phyloP scores from a whole-genome alignment of 2,113 vertebrate genomes.

The Channa maculata region DNA sequence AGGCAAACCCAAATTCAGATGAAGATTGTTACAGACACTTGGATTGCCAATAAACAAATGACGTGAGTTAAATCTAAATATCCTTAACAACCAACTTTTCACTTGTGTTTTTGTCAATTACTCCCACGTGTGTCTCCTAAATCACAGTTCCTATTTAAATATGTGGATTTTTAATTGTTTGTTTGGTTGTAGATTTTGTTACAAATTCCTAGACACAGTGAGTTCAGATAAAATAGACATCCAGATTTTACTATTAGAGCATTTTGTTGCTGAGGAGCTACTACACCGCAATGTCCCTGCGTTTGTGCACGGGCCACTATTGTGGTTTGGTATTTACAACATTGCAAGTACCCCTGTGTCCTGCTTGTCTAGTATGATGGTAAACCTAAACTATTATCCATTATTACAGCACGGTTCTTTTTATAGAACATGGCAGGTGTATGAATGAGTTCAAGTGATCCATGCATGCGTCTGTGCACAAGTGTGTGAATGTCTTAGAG shows the following conservation, averaged over 20 bases:
- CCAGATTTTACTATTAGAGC: too few species aligned
- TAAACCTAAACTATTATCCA: conserved; percentile 33
- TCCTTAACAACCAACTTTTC: too few species aligned
- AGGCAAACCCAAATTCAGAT: conserved; percentile 86
- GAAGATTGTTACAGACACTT: conserved; percentile 69
- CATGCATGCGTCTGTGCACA: conserved; percentile 15
- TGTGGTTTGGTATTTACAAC: neutral
- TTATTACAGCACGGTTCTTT: conserved; percentile 24
- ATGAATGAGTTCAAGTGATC: conserved; percentile 26
- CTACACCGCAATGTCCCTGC: neutral
- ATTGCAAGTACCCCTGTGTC: neutral
- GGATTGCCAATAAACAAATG: conserved; percentile 9
- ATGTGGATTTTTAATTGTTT: too few species aligned
- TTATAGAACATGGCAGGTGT: conserved; percentile 27
- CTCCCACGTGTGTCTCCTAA: too few species aligned
- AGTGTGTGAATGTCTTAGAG: conserved; percentile 45
- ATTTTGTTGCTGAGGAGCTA: too few species aligned
- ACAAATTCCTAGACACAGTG: conserved; percentile 7
- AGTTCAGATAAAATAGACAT: conserved; percentile 7
- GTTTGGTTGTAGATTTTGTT: too few species aligned
- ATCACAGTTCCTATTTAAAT: too few species aligned
- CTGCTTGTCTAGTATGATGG: neutral
- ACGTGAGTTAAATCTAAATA: too few species aligned
- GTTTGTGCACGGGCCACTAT: neutral
- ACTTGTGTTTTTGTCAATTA: too few species aligned